Percentiles rank a stretch among this genome's conserved stretches.
These are phyloP conservation scores for Lindbergichthys nudifrons DNA, from an alignment of 2,797 vertebrate genomes.

Conservation along the genomic window DNA sequence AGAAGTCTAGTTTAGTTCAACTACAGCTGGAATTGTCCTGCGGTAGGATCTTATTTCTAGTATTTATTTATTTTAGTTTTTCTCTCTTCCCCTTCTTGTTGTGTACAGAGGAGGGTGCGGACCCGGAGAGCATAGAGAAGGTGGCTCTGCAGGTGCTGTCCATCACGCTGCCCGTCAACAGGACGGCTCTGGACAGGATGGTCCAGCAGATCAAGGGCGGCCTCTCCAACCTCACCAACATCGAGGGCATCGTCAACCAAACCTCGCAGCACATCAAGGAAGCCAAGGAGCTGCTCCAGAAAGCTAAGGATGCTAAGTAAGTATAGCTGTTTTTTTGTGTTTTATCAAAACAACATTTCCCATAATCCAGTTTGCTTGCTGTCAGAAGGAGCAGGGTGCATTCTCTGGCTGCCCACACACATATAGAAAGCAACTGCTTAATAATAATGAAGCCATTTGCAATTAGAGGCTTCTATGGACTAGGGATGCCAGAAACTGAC, in stretches of 20 bases:
- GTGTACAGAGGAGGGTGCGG: conserved; percentile 89
- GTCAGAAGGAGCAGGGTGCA: neutral
- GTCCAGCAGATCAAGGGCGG: conserved; percentile 83
- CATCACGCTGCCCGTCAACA: conserved; percentile 86
- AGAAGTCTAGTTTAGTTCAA: neutral
- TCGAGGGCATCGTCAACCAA: conserved; percentile 82
- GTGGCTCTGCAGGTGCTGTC: conserved; percentile 87
- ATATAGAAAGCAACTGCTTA: neutral
- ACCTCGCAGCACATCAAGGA: conserved; percentile 77
- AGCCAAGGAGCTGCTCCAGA: conserved; percentile 81
- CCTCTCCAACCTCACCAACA: conserved; percentile 82
- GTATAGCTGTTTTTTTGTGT: conserved; percentile 22
- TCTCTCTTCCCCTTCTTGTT: neutral
- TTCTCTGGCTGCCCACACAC: neutral
- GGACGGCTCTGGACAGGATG: conserved; percentile 71
- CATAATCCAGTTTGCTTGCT: neutral
- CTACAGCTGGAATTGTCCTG: neutral
- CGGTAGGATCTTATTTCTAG: neutral
- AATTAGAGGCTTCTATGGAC: no score
- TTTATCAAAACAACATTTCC: neutral
- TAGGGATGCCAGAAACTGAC: no score
- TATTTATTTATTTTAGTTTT: neutral
- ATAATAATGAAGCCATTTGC: no score
- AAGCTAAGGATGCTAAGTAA: conserved; percentile 85
- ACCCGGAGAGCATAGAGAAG: conserved; percentile 89